Evolutionary conservation across 2,797 vertebrate genomes (phyloP).

Genomic region (Parauchenoglanis ngamensis): DNA sequence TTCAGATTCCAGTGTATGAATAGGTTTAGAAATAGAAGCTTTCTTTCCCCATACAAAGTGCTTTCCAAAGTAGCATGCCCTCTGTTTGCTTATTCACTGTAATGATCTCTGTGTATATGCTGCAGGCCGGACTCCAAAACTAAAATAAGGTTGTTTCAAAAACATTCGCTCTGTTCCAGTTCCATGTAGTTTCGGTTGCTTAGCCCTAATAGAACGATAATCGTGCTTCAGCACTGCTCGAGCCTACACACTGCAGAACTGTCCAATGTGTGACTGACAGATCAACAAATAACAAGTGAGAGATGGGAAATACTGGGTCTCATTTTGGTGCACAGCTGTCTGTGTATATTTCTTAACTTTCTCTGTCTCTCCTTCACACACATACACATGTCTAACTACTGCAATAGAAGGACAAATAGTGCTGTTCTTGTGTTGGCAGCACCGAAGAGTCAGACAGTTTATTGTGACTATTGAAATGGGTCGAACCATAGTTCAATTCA

Average conservation of each 20-base stretch:
- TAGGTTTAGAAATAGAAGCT: slow-evolving; percentile 15
- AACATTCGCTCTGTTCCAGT: slow-evolving; percentile 31
- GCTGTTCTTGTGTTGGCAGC: slow-evolving; percentile 3
- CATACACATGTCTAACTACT: background rate
- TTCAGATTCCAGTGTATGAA: slow-evolving; percentile 15
- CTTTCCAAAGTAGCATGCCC: slow-evolving; percentile 1
- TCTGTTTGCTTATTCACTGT: slow-evolving; percentile 41
- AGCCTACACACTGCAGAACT: slow-evolving; percentile 13
- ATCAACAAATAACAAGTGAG: slow-evolving; percentile 36
- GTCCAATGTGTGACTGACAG: slow-evolving; percentile 30
- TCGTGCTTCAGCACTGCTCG: background rate
- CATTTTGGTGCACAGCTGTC: slow-evolving; percentile 30
- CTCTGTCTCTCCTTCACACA: slow-evolving; percentile 1
- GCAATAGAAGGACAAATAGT: background rate
- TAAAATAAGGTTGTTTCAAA: slow-evolving; percentile 26
- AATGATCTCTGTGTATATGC: slow-evolving; percentile 27
- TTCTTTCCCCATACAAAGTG: background rate
- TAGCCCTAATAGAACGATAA: slow-evolving; percentile 22
- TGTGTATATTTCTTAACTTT: slow-evolving; percentile 20
- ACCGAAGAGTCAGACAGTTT: background rate
- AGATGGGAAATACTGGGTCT: slow-evolving; percentile 25
- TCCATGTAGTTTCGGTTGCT: slow-evolving; percentile 24
- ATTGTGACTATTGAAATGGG: slow-evolving; percentile 10
- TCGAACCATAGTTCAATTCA: background rate
- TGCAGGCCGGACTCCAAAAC: slow-evolving; percentile 7